These are phyloP conservation scores for Oxyruncus cristatus DNA, from an alignment of 2,113 vertebrate species.

Conservation along the genomic window DNA sequence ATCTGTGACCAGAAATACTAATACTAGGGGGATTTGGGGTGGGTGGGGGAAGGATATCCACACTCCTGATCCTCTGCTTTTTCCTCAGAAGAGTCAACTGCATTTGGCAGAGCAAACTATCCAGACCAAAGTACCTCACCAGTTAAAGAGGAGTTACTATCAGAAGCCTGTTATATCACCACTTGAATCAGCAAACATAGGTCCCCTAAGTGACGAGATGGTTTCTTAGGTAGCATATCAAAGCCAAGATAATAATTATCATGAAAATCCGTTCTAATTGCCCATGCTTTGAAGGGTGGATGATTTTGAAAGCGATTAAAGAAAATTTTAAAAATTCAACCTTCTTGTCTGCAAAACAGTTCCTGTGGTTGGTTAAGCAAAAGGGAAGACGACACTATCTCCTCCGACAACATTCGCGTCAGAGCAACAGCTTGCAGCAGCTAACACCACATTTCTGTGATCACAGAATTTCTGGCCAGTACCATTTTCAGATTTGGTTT, in stretches of 20 bases:
- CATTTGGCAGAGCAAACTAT: not conserved
- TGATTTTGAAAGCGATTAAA: not conserved
- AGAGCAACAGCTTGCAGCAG: conserved; percentile 10
- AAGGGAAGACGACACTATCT: not conserved
- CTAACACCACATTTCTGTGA: not conserved
- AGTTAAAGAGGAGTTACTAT: not conserved
- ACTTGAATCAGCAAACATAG: not conserved
- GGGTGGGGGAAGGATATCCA: not conserved
- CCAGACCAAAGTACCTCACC: not conserved
- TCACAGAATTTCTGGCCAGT: not conserved
- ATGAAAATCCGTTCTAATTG: not conserved
- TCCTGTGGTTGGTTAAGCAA: not conserved
- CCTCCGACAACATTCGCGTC: not conserved
- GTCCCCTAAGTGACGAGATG: not conserved
- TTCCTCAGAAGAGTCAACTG: not conserved
- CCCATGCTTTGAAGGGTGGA: not conserved
- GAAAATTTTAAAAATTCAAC: not conserved
- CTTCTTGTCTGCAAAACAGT: not conserved
- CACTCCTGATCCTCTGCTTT: not conserved
- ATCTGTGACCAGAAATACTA: not conserved
- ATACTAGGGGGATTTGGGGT: not conserved
- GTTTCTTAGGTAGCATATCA: not conserved
- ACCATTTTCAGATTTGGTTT: not conserved
- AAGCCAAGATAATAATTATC: not conserved
- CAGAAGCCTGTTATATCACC: not conserved